phyloP scores from a whole-genome alignment of 2,113 vertebrate genomes.

The Bostrychus sinensis region DNA sequence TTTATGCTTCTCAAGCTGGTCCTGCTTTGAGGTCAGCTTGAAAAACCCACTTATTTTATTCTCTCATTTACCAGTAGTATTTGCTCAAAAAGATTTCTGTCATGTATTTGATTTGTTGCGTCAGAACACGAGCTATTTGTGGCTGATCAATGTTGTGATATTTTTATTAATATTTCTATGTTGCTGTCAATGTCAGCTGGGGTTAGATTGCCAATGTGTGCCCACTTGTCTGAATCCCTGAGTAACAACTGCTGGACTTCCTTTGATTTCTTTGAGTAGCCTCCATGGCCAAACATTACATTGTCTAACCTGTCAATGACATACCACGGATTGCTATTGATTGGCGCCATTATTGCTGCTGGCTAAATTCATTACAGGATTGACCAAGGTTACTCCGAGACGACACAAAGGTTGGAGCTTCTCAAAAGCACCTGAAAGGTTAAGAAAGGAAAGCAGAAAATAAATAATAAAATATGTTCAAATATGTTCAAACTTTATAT shows the following conservation, averaged over 20 bases:
- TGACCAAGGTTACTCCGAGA: constrained; percentile 64
- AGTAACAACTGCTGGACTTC: constrained; percentile 65
- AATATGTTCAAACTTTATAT: constrained; percentile 36
- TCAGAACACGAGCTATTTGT: constrained; percentile 39
- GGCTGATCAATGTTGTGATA: constrained; percentile 46
- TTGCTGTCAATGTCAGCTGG: constrained; percentile 46
- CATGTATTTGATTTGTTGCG: constrained; percentile 27
- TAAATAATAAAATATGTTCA: constrained; percentile 11
- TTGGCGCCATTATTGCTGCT: constrained; percentile 68
- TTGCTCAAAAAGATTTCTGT: constrained; percentile 11
- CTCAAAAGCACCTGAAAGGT: constrained; percentile 68
- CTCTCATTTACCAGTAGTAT: background rate
- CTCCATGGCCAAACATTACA: constrained; percentile 69
- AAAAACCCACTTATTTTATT: background rate
- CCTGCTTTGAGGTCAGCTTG: too few relatives aligned
- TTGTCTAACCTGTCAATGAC: constrained; percentile 76
- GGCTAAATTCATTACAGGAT: constrained; percentile 76
- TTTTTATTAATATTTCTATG: constrained; percentile 51
- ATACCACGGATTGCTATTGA: constrained; percentile 73
- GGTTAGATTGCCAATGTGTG: constrained; percentile 38
- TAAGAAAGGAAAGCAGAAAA: constrained; percentile 13
- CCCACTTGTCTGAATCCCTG: constrained; percentile 61
- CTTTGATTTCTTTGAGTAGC: constrained; percentile 68
- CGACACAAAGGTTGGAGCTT: constrained; percentile 55
- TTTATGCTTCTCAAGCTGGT: too few relatives aligned